Conservation (phyloP, 2,888 invertebrate genomes). For the Slavum lentiscoides region DNA sequence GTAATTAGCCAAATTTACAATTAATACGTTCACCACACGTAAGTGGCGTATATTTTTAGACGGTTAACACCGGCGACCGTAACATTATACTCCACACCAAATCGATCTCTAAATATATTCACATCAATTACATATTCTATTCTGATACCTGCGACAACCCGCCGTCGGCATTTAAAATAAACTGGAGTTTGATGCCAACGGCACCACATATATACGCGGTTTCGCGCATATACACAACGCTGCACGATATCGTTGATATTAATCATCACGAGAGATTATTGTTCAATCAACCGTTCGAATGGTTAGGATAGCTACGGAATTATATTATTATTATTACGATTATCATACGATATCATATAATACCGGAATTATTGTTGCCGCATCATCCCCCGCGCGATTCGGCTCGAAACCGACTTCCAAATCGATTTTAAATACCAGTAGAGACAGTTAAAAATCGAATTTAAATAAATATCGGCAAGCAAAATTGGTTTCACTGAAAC, state of each 20-base stretch:
- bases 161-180: conserved; percentile 13
- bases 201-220: neutral
- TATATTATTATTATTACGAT: neutral
- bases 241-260: neutral
- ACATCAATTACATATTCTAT: neutral
- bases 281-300: neutral
- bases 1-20: too few relatives aligned
- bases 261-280: neutral
- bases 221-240: neutral
- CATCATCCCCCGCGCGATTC: too few relatives aligned
- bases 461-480: too few relatives aligned
- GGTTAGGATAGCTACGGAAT: neutral
- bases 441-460: too few relatives aligned
- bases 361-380: too few relatives aligned
- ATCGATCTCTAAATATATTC: neutral
- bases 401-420: too few relatives aligned
- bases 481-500: too few relatives aligned
- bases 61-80: neutral
- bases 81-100: neutral
- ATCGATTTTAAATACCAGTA: too few relatives aligned
- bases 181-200: conserved; percentile 3
- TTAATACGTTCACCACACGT: too few relatives aligned
- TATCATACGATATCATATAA: too few relatives aligned
- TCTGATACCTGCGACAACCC: neutral
- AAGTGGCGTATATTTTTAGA: conserved; percentile 15